Percentiles rank a stretch among this genome's conserved stretches.
These are phyloP conservation scores for Paradoxurus hermaphroditus DNA, from an alignment of 2,113 vertebrate species.

Conservation along the genomic window DNA sequence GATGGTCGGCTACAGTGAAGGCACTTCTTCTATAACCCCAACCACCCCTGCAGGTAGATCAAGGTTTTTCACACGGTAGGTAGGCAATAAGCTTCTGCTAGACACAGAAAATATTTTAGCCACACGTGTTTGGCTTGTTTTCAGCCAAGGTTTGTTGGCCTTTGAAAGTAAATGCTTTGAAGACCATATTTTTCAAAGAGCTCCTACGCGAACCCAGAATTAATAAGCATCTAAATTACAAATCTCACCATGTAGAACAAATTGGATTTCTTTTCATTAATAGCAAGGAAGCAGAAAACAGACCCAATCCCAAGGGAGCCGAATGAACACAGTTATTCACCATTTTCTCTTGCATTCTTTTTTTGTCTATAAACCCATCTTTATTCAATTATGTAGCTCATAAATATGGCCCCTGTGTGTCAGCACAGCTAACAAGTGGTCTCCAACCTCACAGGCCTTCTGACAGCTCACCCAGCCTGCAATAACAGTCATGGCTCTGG, in stretches of 20 bases:
- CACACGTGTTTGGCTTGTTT: constrained; percentile 65
- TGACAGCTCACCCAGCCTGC: not conserved
- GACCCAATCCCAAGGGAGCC: constrained; percentile 73
- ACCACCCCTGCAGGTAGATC: not conserved
- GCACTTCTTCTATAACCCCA: not conserved
- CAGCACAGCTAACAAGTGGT: constrained; percentile 53
- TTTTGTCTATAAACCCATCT: constrained; percentile 69
- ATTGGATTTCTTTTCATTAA: constrained; percentile 85
- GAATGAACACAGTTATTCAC: constrained; percentile 77
- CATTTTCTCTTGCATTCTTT: constrained; percentile 55
- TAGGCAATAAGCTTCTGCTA: constrained; percentile 36
- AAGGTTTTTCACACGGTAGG: not conserved
- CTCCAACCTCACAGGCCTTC: not conserved
- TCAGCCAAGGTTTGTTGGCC: constrained; percentile 60
- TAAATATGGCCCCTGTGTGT: constrained; percentile 46
- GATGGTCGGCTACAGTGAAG: not conserved
- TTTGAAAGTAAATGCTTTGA: constrained; percentile 79
- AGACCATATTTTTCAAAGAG: constrained; percentile 75
- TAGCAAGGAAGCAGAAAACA: constrained; percentile 85
- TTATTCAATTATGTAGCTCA: constrained; percentile 78
- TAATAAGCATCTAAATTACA: constrained; percentile 85
- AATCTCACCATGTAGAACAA: constrained; percentile 84
- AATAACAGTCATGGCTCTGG: not conserved
- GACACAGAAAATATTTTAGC: constrained; percentile 55
- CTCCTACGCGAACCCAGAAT: constrained; percentile 70